Evolutionary conservation across 2,113 vertebrate genomes (phyloP).

Genomic region (Noctilio leporinus): DNA sequence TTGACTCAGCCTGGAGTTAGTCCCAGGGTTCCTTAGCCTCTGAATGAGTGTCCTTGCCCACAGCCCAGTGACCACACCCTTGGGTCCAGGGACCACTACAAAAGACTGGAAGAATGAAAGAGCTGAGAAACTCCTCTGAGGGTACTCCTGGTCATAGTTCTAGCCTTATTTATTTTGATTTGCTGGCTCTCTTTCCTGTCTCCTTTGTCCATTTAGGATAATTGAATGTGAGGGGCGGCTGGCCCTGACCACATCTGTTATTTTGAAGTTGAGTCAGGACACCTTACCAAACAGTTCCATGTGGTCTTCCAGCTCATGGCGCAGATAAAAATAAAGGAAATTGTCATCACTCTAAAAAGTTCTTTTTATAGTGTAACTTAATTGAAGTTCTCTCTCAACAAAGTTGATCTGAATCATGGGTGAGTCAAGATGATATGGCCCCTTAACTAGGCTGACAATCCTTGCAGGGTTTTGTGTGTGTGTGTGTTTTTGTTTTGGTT

Average conservation of each 20-base stretch:
- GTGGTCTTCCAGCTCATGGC: background rate
- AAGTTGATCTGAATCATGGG: constrained; percentile 43
- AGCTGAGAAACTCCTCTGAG: background rate
- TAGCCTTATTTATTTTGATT: constrained; percentile 35
- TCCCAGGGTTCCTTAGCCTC: background rate
- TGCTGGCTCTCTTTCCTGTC: constrained; percentile 32
- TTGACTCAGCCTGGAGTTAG: background rate
- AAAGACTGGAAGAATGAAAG: background rate
- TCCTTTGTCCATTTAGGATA: background rate
- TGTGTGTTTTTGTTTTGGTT: no score
- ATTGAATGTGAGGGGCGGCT: constrained; percentile 10
- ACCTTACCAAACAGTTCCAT: constrained; percentile 18
- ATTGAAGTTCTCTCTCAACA: constrained; percentile 34
- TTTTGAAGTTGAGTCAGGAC: constrained; percentile 55
- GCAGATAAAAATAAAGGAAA: constrained; percentile 29
- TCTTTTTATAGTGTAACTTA: constrained; percentile 53
- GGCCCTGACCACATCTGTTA: constrained; percentile 41
- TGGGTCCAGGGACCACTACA: constrained; percentile 10
- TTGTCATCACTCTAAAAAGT: background rate
- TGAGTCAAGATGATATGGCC: constrained; percentile 41
- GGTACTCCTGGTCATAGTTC: background rate
- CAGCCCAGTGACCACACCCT: background rate
- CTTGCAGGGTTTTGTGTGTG: background rate
- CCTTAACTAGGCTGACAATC: background rate
- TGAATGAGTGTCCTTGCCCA: background rate